Evolutionary conservation across 2,113 vertebrate species (phyloP).

Genomic region (human (Homo sapiens)): GRCh38 chr9:105662501-105663000

Average conservation of each 20-base stretch:
- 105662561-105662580: slow-evolving; percentile 95
- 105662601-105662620: slow-evolving; percentile 99
- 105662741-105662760: slow-evolving; percentile 80
- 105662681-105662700: slow-evolving; percentile 82
- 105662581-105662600: slow-evolving; percentile 98
- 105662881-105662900: neutral
- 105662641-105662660: slow-evolving; percentile 98
- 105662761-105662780: slow-evolving; percentile 85
- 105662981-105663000: neutral
- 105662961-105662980: neutral
- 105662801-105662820: slow-evolving; percentile 84
- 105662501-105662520: slow-evolving; percentile 96
- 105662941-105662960: neutral
- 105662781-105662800: slow-evolving; percentile 86
- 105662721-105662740: slow-evolving; percentile 81
- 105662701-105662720: slow-evolving; percentile 79
- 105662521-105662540: slow-evolving; percentile 97
- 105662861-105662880: neutral
- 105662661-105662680: slow-evolving; percentile 92
- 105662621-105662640: slow-evolving; percentile 98
- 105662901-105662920: neutral
- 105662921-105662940: neutral
- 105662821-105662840: slow-evolving; percentile 84
- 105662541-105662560: slow-evolving; percentile 97
- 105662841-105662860: neutral